A percentile compares a stretch with the other conserved stretches of the same genome.
Evolutionary conservation across 2,888 invertebrate genomes (phyloP).

Genomic region (Caenorhabditis sulstoni): DNA sequence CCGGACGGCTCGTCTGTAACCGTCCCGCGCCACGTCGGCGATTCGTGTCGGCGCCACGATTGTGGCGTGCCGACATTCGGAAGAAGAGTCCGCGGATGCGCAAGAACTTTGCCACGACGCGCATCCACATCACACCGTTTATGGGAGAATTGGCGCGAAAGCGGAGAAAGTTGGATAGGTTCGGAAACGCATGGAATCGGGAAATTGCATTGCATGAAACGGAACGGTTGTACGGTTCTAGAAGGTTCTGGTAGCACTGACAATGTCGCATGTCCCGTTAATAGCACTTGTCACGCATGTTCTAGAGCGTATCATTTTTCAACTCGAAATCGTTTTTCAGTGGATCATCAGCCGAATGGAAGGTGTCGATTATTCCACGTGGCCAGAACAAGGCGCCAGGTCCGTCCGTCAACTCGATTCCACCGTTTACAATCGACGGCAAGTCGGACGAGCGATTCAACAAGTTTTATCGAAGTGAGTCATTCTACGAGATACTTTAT

Average conservation of each 20-base stretch:
- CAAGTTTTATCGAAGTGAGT: constrained; percentile 58
- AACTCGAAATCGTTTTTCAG: constrained; percentile 24
- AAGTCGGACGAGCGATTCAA: constrained; percentile 56
- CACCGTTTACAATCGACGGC: constrained; percentile 49
- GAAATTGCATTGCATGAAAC: not conserved
- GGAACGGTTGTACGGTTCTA: not conserved
- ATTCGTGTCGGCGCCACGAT: constrained; percentile 23
- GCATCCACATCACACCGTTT: constrained; percentile 49
- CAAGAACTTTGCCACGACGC: constrained; percentile 47
- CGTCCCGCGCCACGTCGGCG: constrained; percentile 19
- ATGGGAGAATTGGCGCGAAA: constrained; percentile 45
- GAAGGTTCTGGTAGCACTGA: constrained; percentile 8
- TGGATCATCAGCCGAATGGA: constrained; percentile 54
- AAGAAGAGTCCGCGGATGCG: constrained; percentile 19
- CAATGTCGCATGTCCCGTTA: constrained; percentile 1
- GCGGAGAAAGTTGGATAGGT: constrained; percentile 58
- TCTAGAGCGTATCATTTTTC: no score
- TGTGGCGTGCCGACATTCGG: constrained; percentile 23
- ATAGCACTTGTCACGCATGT: not conserved
- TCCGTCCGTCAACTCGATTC: constrained; percentile 38
- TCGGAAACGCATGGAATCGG: constrained; percentile 7
- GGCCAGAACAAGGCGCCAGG: constrained; percentile 25
- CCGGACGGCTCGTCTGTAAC: constrained; percentile 44
- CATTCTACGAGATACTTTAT: no score
- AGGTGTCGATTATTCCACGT: constrained; percentile 54